Evolutionary conservation across 2,888 invertebrate genomes (phyloP).

Genomic region (Caenorhabditis doughertyi): DNA sequence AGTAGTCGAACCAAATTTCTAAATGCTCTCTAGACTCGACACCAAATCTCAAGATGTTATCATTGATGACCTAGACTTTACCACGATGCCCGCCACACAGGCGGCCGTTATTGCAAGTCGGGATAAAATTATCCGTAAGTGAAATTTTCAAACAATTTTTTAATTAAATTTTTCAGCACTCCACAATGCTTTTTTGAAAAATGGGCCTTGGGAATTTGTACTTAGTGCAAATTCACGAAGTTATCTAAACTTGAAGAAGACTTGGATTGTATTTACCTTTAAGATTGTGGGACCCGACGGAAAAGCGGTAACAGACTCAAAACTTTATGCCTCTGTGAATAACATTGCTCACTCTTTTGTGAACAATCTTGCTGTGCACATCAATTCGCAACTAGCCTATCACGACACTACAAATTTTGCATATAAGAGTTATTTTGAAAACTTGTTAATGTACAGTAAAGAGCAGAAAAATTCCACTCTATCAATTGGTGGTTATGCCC

Average conservation of each 20-base stretch:
- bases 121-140: constrained; percentile 4
- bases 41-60: constrained; percentile 23
- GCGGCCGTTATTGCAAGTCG: constrained; percentile 3
- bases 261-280: constrained; percentile 10
- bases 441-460: constrained; percentile 5
- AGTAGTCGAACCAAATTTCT: too few species aligned
- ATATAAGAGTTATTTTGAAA: constrained; percentile 39
- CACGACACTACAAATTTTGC: constrained; percentile 22
- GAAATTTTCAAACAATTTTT: too few species aligned
- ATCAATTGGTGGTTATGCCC: neutral
- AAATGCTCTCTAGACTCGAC: constrained; percentile 24
- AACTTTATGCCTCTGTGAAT: too few species aligned
- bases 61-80: constrained; percentile 20
- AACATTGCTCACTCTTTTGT: too few species aligned
- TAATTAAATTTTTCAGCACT: too few species aligned
- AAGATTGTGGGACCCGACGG: neutral
- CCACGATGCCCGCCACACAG: constrained; percentile 17
- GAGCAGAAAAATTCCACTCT: constrained; percentile 10
- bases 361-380: constrained; percentile 11
- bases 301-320: neutral
- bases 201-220: constrained; percentile 30
- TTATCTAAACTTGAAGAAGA: constrained; percentile 18
- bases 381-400: constrained; percentile 25
- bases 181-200: neutral
- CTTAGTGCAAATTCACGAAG: constrained; percentile 5